phyloP scores from a whole-genome alignment of 2,113 vertebrate species.

The Hirundichthys speculiger region DNA sequence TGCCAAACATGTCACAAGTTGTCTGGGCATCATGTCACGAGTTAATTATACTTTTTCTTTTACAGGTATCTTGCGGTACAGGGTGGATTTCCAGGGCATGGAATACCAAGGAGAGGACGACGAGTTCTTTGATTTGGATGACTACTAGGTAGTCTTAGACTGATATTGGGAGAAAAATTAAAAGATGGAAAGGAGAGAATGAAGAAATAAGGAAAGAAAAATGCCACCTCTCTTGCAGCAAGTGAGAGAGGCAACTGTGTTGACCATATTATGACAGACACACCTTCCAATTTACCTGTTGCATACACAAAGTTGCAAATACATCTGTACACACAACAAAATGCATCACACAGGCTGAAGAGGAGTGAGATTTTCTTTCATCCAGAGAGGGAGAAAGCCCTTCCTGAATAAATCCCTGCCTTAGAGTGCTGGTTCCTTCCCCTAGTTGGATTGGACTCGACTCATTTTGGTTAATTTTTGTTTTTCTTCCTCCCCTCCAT shows the following conservation, averaged over 20 bases:
- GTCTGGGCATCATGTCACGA: slow-evolving; percentile 1
- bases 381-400: slow-evolving; percentile 76
- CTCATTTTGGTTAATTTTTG: slow-evolving; percentile 81
- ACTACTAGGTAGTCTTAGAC: slow-evolving; percentile 99
- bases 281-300: slow-evolving; percentile 75
- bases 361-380: slow-evolving; percentile 78
- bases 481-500: slow-evolving; percentile 65
- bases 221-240: slow-evolving; percentile 77
- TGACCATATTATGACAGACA: slow-evolving; percentile 77
- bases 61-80: slow-evolving; percentile 97
- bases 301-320: slow-evolving; percentile 72
- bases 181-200: slow-evolving; percentile 69
- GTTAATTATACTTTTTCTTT: slow-evolving; percentile 34
- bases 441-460: slow-evolving; percentile 91
- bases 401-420: slow-evolving; percentile 89
- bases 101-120: slow-evolving; percentile 99
- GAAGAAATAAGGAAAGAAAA: slow-evolving; percentile 77
- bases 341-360: slow-evolving; percentile 73
- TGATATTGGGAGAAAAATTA: slow-evolving; percentile 76
- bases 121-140: slow-evolving; percentile 99
- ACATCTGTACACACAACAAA: slow-evolving; percentile 69
- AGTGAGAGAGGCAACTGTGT: slow-evolving; percentile 75
- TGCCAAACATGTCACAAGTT: slow-evolving; percentile 11
- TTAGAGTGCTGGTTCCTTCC: slow-evolving; percentile 96
- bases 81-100: slow-evolving; percentile 99